Conservation (phyloP, 2,888 invertebrate species). For the Tetropium fuscum region DNA sequence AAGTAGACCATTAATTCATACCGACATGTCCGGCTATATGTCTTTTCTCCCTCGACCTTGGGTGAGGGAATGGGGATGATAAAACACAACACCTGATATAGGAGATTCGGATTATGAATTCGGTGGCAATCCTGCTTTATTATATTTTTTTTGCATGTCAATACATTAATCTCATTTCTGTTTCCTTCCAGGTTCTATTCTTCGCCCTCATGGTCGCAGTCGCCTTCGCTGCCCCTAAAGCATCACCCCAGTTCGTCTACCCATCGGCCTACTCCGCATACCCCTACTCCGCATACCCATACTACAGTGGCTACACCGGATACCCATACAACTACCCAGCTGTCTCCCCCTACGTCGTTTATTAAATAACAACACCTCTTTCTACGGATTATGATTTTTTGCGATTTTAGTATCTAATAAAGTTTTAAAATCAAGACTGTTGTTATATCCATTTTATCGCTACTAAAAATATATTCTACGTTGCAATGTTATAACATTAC, state of each 20-base stretch:
- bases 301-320: not conserved
- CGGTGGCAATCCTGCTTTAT: too few relatives aligned
- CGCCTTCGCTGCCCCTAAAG: conserved; percentile 9
- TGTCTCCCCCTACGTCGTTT: conserved; percentile 2
- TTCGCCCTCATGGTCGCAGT: conserved; percentile 9
- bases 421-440: not conserved
- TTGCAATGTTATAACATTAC: too few relatives aligned
- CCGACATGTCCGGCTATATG: too few relatives aligned
- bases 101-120: too few relatives aligned
- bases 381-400: not conserved
- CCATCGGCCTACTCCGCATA: not conserved
- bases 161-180: too few relatives aligned
- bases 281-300: conserved; percentile 9
- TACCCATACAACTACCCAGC: conserved; percentile 5
- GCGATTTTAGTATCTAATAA: not conserved
- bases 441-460: too few relatives aligned
- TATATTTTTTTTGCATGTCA: too few relatives aligned
- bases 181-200: not conserved
- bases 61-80: too few relatives aligned
- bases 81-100: too few relatives aligned
- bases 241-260: not conserved
- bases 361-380: not conserved
- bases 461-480: too few relatives aligned
- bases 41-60: too few relatives aligned
- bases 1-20: too few relatives aligned